phyloP scores from a whole-genome alignment of 2,797 vertebrate species.

The Enteromius fasciolatus region DNA sequence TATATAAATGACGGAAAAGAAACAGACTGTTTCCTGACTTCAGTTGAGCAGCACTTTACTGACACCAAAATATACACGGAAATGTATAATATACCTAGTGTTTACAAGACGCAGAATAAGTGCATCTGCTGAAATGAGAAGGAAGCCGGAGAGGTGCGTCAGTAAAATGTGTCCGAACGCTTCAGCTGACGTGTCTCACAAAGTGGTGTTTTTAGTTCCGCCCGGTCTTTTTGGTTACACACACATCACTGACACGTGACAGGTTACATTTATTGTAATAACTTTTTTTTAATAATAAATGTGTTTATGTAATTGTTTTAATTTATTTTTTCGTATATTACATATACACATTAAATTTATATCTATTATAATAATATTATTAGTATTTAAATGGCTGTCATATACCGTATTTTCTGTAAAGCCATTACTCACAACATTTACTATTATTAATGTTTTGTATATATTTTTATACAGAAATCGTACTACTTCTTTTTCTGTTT shows the following conservation, averaged over 20 bases:
- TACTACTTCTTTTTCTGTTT: neutral
- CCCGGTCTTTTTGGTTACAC: neutral
- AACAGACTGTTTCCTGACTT: neutral
- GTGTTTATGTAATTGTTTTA: too few species aligned
- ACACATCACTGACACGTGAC: neutral
- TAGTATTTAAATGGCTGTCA: too few species aligned
- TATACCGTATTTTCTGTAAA: too few species aligned
- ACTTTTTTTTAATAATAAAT: too few species aligned
- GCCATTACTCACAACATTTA: too few species aligned
- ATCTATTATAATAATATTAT: too few species aligned
- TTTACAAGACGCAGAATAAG: conserved; percentile 7
- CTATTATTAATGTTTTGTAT: too few species aligned
- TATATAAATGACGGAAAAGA: neutral
- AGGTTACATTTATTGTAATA: too few species aligned
- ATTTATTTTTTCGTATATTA: too few species aligned
- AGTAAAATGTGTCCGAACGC: conserved; percentile 67
- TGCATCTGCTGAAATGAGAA: neutral
- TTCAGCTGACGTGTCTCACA: conserved; percentile 80
- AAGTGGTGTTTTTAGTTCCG: conserved; percentile 64
- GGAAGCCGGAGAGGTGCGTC: conserved; percentile 61
- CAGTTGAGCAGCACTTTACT: neutral
- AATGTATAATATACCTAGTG: conserved; percentile 1
- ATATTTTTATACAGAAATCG: too few species aligned
- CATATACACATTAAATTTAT: too few species aligned
- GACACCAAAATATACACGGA: neutral